These are phyloP conservation scores for Neuroterus valhalla DNA, from an alignment of 1,140 invertebrate genomes.

Conservation along the genomic window DNA sequence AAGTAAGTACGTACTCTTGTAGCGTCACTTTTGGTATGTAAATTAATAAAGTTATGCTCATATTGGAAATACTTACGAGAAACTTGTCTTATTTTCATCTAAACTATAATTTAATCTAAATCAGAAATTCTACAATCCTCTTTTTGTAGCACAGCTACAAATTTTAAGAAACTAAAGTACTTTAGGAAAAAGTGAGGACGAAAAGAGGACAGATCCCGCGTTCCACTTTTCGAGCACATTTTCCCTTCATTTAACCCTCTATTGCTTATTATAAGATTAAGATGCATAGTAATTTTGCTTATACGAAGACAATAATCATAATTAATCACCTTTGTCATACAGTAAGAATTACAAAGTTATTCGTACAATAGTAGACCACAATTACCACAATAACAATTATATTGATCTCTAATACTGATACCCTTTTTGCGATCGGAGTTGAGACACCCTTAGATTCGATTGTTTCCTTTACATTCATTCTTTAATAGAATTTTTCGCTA, in stretches of 20 bases:
- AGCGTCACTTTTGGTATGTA: not conserved
- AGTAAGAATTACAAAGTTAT: constrained; percentile 33
- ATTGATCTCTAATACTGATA: constrained; percentile 41
- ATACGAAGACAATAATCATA: constrained; percentile 16
- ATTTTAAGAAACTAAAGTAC: not conserved
- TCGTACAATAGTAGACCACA: constrained; percentile 36
- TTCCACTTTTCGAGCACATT: constrained; percentile 3
- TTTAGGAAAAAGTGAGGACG: not conserved
- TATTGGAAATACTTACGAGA: not conserved
- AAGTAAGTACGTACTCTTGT: not conserved
- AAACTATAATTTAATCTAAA: not conserved
- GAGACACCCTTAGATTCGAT: not conserved
- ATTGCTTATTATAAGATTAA: constrained; percentile 6
- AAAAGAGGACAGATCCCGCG: constrained; percentile 24
- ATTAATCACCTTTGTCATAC: not conserved
- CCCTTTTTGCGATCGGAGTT: constrained; percentile 9
- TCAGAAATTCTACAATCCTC: not conserved
- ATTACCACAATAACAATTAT: constrained; percentile 39
- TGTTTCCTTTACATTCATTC: not conserved
- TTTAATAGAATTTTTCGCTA: not conserved
- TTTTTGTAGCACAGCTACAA: constrained; percentile 16
- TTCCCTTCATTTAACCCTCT: not conserved
- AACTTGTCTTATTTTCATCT: not conserved
- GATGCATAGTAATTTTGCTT: not conserved
- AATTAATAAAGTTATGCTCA: constrained; percentile 1